phyloP scores from a whole-genome alignment of 2,797 vertebrate species.

The Gymnoscopelus microlampas region DNA sequence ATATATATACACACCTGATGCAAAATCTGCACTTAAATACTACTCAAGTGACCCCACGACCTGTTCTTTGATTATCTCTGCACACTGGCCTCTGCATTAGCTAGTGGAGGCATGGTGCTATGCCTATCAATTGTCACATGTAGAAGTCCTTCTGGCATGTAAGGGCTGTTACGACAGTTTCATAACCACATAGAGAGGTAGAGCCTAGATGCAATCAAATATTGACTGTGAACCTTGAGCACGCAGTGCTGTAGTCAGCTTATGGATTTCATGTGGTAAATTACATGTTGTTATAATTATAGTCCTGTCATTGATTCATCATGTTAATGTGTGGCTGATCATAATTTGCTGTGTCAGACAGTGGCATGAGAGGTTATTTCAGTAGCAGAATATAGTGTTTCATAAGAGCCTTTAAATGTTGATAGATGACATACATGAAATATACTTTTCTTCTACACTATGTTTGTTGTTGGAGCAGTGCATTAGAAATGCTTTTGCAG shows the following conservation, averaged over 20 bases:
- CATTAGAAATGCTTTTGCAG: no score
- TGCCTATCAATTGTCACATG: constrained; percentile 44
- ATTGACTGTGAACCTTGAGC: constrained; percentile 25
- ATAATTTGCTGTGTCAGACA: constrained; percentile 11
- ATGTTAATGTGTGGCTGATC: background rate
- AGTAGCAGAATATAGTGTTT: background rate
- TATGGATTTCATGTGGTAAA: constrained; percentile 37
- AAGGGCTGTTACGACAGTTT: constrained; percentile 1
- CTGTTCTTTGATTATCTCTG: no score
- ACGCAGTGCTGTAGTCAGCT: constrained; percentile 11
- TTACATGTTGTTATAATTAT: constrained; percentile 24
- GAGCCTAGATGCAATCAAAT: constrained; percentile 30
- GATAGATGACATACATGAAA: background rate
- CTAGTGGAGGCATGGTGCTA: constrained; percentile 1
- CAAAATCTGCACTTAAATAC: no score
- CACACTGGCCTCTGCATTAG: constrained; percentile 3
- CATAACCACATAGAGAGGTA: constrained; percentile 13
- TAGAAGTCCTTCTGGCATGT: constrained; percentile 19
- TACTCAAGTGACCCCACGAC: no score
- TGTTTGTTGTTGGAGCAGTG: no score
- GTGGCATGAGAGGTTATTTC: background rate
- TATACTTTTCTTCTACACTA: no score
- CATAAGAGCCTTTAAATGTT: background rate
- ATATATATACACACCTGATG: no score
- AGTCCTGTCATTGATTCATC: constrained; percentile 12